phyloP scores from a whole-genome alignment of 1,140 invertebrate species.

The Zaprionus tsacasi region DNA sequence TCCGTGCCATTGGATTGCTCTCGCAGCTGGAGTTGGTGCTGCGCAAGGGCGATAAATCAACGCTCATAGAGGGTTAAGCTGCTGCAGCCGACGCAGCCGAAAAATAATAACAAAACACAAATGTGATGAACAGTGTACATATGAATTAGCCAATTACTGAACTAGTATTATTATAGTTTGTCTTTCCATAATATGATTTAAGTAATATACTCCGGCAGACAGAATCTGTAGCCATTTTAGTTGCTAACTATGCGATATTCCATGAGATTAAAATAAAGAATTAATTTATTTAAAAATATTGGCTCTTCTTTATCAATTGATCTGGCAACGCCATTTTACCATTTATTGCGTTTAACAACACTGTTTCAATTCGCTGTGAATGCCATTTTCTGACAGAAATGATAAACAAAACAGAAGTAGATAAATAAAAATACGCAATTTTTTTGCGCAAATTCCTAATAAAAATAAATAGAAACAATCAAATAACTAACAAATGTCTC shows the following conservation, averaged over 20 bases:
- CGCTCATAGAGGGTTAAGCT: constrained; percentile 58
- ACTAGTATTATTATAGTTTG: constrained; percentile 65
- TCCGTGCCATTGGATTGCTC: constrained; percentile 76
- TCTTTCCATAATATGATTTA: constrained; percentile 38
- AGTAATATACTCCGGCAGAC: constrained; percentile 15
- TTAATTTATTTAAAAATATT: constrained; percentile 60
- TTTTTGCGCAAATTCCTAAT: neutral
- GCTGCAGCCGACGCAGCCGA: neutral
- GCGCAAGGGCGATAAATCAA: constrained; percentile 72
- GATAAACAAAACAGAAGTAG: constrained; percentile 46
- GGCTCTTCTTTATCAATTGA: neutral
- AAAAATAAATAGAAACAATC: neutral
- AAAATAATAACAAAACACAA: constrained; percentile 58
- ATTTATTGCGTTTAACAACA: constrained; percentile 16
- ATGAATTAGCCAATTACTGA: constrained; percentile 51
- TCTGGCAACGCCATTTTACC: constrained; percentile 30
- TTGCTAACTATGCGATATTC: constrained; percentile 18
- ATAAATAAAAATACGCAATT: constrained; percentile 25
- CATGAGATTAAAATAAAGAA: constrained; percentile 58
- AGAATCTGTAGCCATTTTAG: constrained; percentile 31
- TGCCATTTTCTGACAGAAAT: constrained; percentile 39
- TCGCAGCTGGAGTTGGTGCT: constrained; percentile 75
- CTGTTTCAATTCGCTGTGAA: constrained; percentile 22
- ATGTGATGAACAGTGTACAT: constrained; percentile 76
- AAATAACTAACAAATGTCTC: constrained; percentile 82